Evolutionary conservation across 1,140 invertebrate species (phyloP).

Genomic region (Helicoverpa armigera): DNA sequence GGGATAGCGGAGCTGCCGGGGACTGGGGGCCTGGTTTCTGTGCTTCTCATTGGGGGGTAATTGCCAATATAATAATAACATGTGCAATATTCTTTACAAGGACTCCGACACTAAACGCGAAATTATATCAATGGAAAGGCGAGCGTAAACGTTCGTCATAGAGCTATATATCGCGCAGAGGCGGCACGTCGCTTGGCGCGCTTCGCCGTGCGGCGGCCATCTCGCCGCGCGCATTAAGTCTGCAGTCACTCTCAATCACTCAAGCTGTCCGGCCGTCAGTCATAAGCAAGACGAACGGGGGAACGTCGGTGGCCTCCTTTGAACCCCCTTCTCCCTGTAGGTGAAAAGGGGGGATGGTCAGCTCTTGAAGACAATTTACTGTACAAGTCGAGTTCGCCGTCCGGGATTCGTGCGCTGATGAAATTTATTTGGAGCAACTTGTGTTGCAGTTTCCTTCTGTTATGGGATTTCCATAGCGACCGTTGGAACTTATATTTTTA

Average conservation of each 20-base stretch:
- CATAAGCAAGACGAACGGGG: slow-evolving; percentile 85
- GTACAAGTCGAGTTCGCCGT: slow-evolving; percentile 64
- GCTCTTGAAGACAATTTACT: slow-evolving; percentile 85
- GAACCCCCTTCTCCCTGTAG: slow-evolving; percentile 60
- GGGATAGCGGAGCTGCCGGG: too few relatives aligned
- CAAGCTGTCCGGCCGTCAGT: slow-evolving; percentile 85
- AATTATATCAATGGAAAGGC: slow-evolving; percentile 55
- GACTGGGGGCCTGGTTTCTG: too few relatives aligned
- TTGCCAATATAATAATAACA: slow-evolving; percentile 70
- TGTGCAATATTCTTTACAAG: slow-evolving; percentile 60
- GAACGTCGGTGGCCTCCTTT: slow-evolving; percentile 68
- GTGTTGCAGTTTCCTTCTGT: slow-evolving; percentile 59
- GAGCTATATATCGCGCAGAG: slow-evolving; percentile 60
- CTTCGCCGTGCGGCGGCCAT: slow-evolving; percentile 58
- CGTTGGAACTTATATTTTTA: slow-evolving; percentile 53
- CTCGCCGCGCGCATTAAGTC: slow-evolving; percentile 84
- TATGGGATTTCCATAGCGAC: slow-evolving; percentile 62
- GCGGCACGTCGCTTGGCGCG: slow-evolving; percentile 56
- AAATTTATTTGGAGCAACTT: slow-evolving; percentile 74
- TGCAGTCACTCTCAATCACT: slow-evolving; percentile 86
- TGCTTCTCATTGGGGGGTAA: too few relatives aligned
- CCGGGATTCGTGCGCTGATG: slow-evolving; percentile 67
- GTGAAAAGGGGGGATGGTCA: slow-evolving; percentile 75
- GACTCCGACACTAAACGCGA: slow-evolving; percentile 43
- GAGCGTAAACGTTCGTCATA: slow-evolving; percentile 57